Percentiles rank a stretch among this genome's conserved stretches.
These are phyloP conservation scores for Drosophila anomelani DNA, from an alignment of 2,888 invertebrate genomes.

Conservation along the genomic window DNA sequence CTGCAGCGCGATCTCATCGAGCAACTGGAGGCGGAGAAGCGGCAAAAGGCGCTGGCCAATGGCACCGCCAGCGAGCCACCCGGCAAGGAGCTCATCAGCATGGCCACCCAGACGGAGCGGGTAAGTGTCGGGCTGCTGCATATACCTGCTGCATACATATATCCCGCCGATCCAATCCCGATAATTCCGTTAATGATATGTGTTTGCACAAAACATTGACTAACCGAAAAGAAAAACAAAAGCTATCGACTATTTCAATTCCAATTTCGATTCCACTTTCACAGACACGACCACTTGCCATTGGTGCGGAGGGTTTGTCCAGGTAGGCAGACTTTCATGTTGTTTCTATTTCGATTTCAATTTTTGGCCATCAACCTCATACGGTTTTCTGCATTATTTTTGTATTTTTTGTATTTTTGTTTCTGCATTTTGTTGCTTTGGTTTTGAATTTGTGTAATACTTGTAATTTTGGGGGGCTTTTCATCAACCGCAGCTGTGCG, in stretches of 20 bases:
- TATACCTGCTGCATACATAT: neutral
- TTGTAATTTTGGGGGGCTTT: conserved; percentile 36
- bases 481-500: conserved; percentile 47
- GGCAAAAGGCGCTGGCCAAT: conserved; percentile 54
- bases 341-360: conserved; percentile 19
- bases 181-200: conserved; percentile 32
- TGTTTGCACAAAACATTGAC: conserved; percentile 69
- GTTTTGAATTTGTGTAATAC: conserved; percentile 23
- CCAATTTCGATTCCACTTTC: conserved; percentile 70
- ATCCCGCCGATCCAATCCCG: neutral
- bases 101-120: conserved; percentile 94
- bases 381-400: conserved; percentile 18
- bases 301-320: conserved; percentile 84
- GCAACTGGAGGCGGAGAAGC: conserved; percentile 85
- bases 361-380: conserved; percentile 19
- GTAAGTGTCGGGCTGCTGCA: conserved; percentile 85
- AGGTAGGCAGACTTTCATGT: conserved; percentile 81
- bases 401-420: conserved; percentile 3
- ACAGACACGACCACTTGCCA: conserved; percentile 84
- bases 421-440: conserved; percentile 15
- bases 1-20: conserved; percentile 91
- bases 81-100: conserved; percentile 88
- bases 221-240: conserved; percentile 54
- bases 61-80: conserved; percentile 36
- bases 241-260: conserved; percentile 48